Evolutionary conservation across 2,113 vertebrate species (phyloP).

Genomic region (Sminthopsis crassicaudata): DNA sequence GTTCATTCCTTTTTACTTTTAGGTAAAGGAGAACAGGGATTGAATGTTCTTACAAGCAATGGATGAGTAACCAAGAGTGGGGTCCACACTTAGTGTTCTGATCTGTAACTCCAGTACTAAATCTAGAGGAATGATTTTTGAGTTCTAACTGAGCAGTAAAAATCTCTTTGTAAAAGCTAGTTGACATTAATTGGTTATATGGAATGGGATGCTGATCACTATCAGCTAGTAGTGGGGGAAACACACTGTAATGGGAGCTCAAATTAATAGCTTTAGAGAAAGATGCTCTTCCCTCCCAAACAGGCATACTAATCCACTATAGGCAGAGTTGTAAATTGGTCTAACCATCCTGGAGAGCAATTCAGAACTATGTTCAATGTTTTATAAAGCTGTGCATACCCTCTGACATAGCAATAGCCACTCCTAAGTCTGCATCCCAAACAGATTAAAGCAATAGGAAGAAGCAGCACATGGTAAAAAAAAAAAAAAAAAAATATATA

Average conservation of each 20-base stretch:
- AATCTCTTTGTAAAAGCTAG: neutral
- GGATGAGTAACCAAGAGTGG: neutral
- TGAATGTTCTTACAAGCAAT: neutral
- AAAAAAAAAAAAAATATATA: neutral
- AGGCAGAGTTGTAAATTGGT: neutral
- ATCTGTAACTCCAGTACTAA: neutral
- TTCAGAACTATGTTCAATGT: neutral
- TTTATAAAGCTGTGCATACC: neutral
- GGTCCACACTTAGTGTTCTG: neutral
- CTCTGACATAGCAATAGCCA: neutral
- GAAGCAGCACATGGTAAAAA: neutral
- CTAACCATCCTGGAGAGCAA: neutral
- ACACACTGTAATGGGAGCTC: neutral
- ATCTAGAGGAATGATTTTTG: neutral
- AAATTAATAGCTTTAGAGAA: neutral
- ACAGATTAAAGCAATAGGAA: neutral
- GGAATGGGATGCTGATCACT: neutral
- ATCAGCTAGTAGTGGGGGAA: neutral
- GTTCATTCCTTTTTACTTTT: neutral
- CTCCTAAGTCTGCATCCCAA: neutral
- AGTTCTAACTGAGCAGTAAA: neutral
- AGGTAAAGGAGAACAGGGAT: neutral
- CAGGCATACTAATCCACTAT: neutral
- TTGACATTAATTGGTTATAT: neutral
- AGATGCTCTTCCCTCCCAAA: neutral